These are phyloP conservation scores for Tauraco hartlaubi DNA, from an alignment of 2,797 vertebrate genomes.

Conservation along the genomic window DNA sequence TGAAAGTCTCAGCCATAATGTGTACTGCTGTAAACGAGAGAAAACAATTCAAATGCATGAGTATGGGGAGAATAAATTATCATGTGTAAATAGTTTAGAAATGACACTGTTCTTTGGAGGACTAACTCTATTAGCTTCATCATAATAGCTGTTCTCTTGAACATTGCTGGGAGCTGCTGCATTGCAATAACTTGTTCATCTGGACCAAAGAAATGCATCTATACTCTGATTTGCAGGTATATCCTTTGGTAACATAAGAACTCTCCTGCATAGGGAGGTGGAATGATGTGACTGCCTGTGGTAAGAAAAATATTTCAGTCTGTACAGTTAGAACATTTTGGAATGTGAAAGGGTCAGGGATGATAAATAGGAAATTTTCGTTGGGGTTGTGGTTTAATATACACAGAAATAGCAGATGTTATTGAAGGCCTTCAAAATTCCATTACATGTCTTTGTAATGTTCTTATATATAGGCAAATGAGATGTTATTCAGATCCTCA, in stretches of 20 bases:
- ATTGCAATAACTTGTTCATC: not conserved
- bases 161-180: not conserved
- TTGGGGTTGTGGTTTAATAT: not conserved
- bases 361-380: not conserved
- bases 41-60: slow-evolving; percentile 5
- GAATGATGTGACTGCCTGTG: not conserved
- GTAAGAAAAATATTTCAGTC: not conserved
- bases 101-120: not conserved
- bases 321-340: not conserved
- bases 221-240: not conserved
- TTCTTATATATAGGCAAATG: not conserved
- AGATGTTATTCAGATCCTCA: not conserved
- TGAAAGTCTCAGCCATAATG: not conserved
- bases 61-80: not conserved
- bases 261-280: not conserved
- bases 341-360: not conserved
- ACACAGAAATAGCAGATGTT: not conserved
- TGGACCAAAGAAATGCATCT: not conserved
- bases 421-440: not conserved
- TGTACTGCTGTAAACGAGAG: not conserved
- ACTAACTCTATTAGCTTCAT: not conserved
- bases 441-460: not conserved
- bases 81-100: slow-evolving; percentile 34
- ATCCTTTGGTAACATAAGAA: not conserved
- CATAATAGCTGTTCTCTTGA: not conserved